Evolutionary conservation across 2,888 invertebrate genomes (phyloP), one percentile per base, ranked within the genome.

Genomic region (Eubasilissa splendida): DNA sequence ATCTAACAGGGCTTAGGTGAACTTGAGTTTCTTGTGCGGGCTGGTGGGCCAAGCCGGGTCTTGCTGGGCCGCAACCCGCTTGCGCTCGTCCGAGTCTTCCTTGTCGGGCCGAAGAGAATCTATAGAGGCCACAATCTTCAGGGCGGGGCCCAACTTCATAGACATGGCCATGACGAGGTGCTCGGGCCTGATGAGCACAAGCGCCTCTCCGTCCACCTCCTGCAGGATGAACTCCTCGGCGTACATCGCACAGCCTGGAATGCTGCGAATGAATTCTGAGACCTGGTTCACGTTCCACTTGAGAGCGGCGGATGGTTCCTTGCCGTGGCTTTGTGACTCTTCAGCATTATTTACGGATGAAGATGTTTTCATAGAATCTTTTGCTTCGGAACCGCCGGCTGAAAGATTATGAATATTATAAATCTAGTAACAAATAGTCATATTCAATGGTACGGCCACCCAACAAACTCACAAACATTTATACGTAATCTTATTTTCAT

Each of bases 151-250:
- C 31, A 99, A 92, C 87, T 98, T 98, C 94, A 99, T 98, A 80
- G 95, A 95, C 92, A 99, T 96, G 8, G 97, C 96, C 84, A 96
- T 95, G 90, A 98, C 98, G 53, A 99, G 91, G 88, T 99, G 98
- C 86, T 98, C 98, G 84, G 97, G 97, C 86, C 97, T 96, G 76
- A 99, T 93, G 77, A 99, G 90, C 89, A 98, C 92, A 82, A 99
- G 89, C 0, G 98, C 98, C 86, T 98, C 97, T 0, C 99, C 98
- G 86, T 99, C 99, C 85, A 99, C 98, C 88, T 98, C 98, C 88
- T 99, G 98, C 86, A 96, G 94, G 11, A 95, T 93, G 89, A 99
- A 99, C 87, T 98, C 98, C 86, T 98, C 97, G 0, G 97, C 98
- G 87, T 98, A 98, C 85, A 96, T 95, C 9, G 95, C 93, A 87